Evolutionary conservation across 2,113 vertebrate species (phyloP), one percentile per base, ranked within the genome.

Genomic region (Sclerurus mexicanus): DNA sequence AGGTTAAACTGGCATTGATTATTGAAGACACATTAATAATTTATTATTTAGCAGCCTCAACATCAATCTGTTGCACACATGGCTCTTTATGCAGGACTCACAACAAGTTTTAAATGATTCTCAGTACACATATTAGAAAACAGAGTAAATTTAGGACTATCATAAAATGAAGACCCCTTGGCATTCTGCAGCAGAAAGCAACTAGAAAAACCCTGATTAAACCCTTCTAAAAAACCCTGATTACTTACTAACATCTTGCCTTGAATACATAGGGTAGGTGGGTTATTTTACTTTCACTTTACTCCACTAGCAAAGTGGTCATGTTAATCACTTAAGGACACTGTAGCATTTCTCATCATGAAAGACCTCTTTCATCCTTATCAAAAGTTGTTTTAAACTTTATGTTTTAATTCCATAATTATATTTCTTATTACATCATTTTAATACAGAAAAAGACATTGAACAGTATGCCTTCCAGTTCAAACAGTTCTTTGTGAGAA

Each of bases 1-100:
- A 95, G 63, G n/a, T 92, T 97, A 95, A 97, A 91, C 11, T 88
- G 42, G 8, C 72, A 95, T 22, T 86, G 90, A 90, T 96, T 92
- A 80, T 31, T 93, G 72, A 95, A 91, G 74, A 85, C 14, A 89
- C 19, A 79, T 50, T 64, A 89, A 94, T 96, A 28, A 79, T 71
- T 95, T 89, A 96, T 91, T 81, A 95, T 93, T 95, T 94, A 95
- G 63, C 56, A 83, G 52, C 59, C 30, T 96, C 11, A 0, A 69
- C 13, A 77, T 87, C 63, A 89, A 79, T 74, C 39, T 93, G 47
- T 31, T 91, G 37, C 2, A 1, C 75, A 92, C 55, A 56, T 12
- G 35, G 42, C 13, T 42, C 72, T 71, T 83, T 33, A 67, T 87
- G 19, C 56, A 74, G 79, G 14, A 80, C 27, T 86, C 39, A 42